Conservation (phyloP, 35 echinoderm and acorn worm species). For the Anneissia japonica region DNA sequence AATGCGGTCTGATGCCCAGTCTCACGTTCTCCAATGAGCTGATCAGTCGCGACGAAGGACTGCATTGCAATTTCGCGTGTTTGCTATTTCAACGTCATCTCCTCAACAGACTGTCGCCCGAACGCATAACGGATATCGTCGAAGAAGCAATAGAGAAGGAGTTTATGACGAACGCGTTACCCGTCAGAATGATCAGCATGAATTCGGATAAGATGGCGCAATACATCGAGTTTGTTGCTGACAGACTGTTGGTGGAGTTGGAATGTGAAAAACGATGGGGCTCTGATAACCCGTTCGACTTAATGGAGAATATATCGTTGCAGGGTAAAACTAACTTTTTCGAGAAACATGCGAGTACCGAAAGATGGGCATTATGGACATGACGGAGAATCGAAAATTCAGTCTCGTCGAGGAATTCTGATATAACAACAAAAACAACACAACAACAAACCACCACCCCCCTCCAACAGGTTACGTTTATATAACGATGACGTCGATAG, state of each 20-base stretch:
- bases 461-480: too few relatives aligned
- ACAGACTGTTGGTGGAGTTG: constrained; percentile 62
- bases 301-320: constrained; percentile 92
- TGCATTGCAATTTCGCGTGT: constrained; percentile 96
- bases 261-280: constrained; percentile 56
- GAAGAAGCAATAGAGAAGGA: constrained; percentile 69
- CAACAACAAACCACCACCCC: too few relatives aligned
- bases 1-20: constrained; percentile 73
- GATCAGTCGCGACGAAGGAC: constrained; percentile 81
- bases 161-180: constrained; percentile 64
- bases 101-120: constrained; percentile 23
- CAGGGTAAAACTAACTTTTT: constrained; percentile 97
- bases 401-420: constrained; percentile 71
- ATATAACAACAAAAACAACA: too few relatives aligned
- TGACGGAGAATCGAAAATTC: constrained; percentile 26
- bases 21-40: constrained; percentile 94
- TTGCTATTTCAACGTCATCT: constrained; percentile 66
- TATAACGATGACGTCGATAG: too few relatives aligned
- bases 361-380: constrained; percentile 52
- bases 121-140: constrained; percentile 53
- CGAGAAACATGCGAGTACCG: constrained; percentile 81
- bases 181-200: constrained; percentile 72
- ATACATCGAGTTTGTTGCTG: constrained; percentile 96
- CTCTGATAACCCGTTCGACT: constrained; percentile 76
- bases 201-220: constrained; percentile 59